phyloP scores from a whole-genome alignment of 2,797 vertebrate genomes.

The Eidolon dupreanum region DNA sequence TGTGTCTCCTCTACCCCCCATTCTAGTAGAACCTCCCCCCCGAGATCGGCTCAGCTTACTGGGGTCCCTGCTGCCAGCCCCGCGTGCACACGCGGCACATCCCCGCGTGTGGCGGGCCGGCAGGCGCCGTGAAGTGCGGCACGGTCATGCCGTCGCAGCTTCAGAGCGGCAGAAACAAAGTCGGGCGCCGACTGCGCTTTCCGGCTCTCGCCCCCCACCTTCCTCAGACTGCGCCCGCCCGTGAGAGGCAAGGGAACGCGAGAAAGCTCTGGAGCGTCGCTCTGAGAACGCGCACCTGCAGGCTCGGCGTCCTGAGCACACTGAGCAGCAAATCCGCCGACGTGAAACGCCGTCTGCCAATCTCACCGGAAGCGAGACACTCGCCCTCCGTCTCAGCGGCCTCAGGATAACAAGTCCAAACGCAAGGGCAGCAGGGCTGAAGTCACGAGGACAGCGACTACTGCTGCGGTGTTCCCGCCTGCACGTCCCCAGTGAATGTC shows the following conservation, averaged over 20 bases:
- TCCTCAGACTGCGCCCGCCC: too few relatives aligned
- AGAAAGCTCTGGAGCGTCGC: neutral
- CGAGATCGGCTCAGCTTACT: neutral
- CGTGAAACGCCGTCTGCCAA: neutral
- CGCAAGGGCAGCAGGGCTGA: neutral
- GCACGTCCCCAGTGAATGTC: neutral
- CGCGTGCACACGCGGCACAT: fast-evolving
- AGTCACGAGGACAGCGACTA: neutral
- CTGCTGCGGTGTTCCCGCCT: too few relatives aligned
- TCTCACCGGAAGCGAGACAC: neutral
- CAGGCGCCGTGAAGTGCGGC: neutral
- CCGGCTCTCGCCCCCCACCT: neutral
- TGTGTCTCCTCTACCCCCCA: neutral
- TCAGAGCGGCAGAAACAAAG: neutral
- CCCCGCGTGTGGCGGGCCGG: neutral
- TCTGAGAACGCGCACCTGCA: fast-evolving
- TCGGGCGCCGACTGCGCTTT: neutral
- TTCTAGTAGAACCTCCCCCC: neutral
- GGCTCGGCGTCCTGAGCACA: fast-evolving
- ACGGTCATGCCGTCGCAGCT: neutral
- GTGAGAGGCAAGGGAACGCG: neutral
- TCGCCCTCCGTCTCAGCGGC: too few relatives aligned
- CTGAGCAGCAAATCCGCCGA: neutral
- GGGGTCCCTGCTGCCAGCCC: neutral
- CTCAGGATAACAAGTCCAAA: neutral